Conservation (phyloP, 2,113 vertebrate species). For the Tyrannus savana region DNA sequence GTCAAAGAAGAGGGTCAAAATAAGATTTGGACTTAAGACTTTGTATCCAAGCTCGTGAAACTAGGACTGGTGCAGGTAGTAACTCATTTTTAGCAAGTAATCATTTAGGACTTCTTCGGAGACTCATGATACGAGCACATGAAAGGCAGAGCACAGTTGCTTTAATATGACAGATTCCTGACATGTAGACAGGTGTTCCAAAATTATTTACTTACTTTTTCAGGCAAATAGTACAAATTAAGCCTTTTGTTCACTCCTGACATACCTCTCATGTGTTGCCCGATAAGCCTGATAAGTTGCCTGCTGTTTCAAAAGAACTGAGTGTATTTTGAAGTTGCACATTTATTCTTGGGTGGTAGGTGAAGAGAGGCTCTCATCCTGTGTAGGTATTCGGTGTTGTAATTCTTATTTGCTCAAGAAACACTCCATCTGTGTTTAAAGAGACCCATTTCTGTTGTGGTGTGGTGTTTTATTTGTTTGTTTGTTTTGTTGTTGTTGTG, state of each 20-base stretch:
- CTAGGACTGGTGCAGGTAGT: background rate
- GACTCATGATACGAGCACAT: rapidly evolving
- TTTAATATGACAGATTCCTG: background rate
- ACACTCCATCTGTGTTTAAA: background rate
- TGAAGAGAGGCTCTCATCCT: background rate
- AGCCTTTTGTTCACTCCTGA: background rate
- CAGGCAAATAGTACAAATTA: background rate
- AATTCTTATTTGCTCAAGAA: background rate
- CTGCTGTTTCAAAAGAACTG: background rate
- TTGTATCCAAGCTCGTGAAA: background rate
- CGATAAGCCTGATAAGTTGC: background rate
- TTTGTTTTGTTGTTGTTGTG: too few species aligned
- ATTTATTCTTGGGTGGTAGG: background rate
- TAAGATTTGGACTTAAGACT: background rate
- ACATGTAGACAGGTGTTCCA: background rate
- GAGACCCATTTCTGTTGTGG: background rate
- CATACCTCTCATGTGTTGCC: background rate
- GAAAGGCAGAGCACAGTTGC: background rate
- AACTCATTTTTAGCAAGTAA: background rate
- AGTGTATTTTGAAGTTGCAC: background rate
- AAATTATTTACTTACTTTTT: background rate
- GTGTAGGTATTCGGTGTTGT: background rate
- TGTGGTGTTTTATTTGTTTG: too few species aligned
- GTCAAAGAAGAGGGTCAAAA: background rate
- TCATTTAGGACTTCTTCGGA: background rate